Percentiles rank a stretch among this genome's conserved stretches.
phyloP scores from a whole-genome alignment of 2,888 invertebrate genomes.

The Lepidonotus clava region DNA sequence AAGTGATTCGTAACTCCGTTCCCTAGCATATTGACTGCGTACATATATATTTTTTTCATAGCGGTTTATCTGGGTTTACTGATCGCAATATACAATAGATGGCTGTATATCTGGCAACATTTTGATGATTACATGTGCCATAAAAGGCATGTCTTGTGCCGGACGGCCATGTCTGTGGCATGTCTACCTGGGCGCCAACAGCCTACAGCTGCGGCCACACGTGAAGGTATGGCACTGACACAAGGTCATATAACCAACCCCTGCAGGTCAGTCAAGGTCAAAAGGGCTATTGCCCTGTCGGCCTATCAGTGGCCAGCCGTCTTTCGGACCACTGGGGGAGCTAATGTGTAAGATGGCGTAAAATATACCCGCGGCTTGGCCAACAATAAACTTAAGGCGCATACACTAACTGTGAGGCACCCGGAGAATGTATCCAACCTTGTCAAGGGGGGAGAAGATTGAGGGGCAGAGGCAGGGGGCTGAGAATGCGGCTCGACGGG shows the following conservation, averaged over 20 bases:
- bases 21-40: too few species aligned
- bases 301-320: not conserved
- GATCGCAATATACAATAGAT: too few species aligned
- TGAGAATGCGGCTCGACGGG: not conserved
- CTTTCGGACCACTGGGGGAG: not conserved
- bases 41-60: too few species aligned
- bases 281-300: not conserved
- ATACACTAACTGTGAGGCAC: not conserved
- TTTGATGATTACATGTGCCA: too few species aligned
- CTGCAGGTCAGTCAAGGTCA: not conserved
- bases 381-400: not conserved
- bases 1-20: too few species aligned
- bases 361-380: not conserved
- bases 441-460: not conserved
- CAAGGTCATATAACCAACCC: not conserved
- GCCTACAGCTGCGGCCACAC: not conserved
- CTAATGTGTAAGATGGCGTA: not conserved
- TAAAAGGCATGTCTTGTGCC: not conserved
- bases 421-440: not conserved
- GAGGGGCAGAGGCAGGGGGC: not conserved
- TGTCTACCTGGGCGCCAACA: not conserved
- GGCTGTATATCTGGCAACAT: too few species aligned
- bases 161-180: not conserved
- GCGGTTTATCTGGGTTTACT: too few species aligned
- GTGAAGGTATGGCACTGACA: slow-evolving; percentile 40